Percentiles rank a stretch among this genome's conserved stretches.
phyloP scores from a whole-genome alignment of 2,888 invertebrate species.

The Tipula helvola region DNA sequence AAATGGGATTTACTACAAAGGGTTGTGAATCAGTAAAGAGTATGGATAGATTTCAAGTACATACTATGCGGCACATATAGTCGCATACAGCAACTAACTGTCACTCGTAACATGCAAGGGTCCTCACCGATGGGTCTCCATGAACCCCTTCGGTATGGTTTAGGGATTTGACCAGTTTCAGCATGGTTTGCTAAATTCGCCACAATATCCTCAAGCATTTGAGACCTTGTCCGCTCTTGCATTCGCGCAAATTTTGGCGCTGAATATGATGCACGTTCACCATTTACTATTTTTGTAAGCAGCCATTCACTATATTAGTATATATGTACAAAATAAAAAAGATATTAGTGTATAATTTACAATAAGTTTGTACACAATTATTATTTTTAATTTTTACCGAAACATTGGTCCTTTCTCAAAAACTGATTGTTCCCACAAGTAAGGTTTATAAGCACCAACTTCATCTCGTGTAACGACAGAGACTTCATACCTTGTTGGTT shows the following conservation, averaged over 20 bases:
- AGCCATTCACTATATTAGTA: constrained; percentile 63
- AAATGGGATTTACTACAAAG: background rate
- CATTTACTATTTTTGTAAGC: constrained; percentile 85
- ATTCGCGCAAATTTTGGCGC: constrained; percentile 91
- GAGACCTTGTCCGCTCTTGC: constrained; percentile 85
- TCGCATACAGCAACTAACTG: constrained; percentile 33
- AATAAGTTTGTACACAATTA: background rate
- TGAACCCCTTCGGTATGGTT: constrained; percentile 82
- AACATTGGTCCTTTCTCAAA: constrained; percentile 93
- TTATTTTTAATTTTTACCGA: constrained; percentile 43
- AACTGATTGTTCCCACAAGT: constrained; percentile 88
- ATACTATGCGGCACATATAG: constrained; percentile 35
- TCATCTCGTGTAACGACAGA: constrained; percentile 89
- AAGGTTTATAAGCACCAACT: constrained; percentile 91
- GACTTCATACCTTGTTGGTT: constrained; percentile 80
- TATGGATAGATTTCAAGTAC: constrained; percentile 22
- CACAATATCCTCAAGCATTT: constrained; percentile 89
- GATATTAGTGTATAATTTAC: background rate
- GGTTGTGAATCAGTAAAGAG: background rate
- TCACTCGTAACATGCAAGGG: constrained; percentile 22
- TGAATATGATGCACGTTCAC: constrained; percentile 85
- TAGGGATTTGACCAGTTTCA: constrained; percentile 90
- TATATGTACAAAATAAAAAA: background rate
- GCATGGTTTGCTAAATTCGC: constrained; percentile 89
- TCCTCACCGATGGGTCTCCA: constrained; percentile 77